Conservation (phyloP, 1,140 invertebrate genomes). For the Oncopodura yosiiana region DNA sequence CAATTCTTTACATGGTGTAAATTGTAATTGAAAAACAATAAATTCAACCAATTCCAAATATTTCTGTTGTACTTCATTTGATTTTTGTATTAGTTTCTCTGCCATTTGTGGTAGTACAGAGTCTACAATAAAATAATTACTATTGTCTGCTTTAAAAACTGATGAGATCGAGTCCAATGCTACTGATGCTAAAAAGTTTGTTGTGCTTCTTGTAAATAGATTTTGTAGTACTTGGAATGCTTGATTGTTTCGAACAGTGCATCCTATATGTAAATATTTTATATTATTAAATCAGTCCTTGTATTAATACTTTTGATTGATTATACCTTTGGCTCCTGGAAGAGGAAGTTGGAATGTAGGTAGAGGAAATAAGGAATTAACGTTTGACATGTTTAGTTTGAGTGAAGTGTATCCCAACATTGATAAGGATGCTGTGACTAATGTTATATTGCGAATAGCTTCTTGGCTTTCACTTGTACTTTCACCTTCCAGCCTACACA, state of each 20-base stretch:
- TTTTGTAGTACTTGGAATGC: constrained; percentile 91
- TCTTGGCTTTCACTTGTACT: constrained; percentile 68
- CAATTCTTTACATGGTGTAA: constrained; percentile 97
- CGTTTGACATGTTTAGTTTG: constrained; percentile 69
- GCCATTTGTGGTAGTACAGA: constrained; percentile 74
- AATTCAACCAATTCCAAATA: constrained; percentile 93
- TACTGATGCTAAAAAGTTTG: constrained; percentile 69
- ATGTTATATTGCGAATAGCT: constrained; percentile 80
- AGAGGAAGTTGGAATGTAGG: constrained; percentile 84
- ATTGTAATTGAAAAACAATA: constrained; percentile 92
- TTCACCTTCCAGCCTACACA: constrained; percentile 61
- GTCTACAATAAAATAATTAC: constrained; percentile 99
- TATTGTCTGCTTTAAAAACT: constrained; percentile 93
- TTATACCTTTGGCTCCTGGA: constrained; percentile 70
- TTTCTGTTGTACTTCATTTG: constrained; percentile 81
- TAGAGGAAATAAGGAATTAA: constrained; percentile 82
- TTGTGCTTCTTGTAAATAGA: constrained; percentile 82
- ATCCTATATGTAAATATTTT: constrained; percentile 41
- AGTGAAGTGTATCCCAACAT: constrained; percentile 64
- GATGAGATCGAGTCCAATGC: constrained; percentile 92
- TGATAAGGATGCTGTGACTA: constrained; percentile 85
- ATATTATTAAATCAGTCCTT: not conserved
- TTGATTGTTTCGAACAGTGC: constrained; percentile 81
- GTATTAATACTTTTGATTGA: not conserved
- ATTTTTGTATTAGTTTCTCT: constrained; percentile 86